Evolutionary conservation across 1,140 invertebrate genomes (phyloP).

Genomic region (Philotrypesis tridentata): DNA sequence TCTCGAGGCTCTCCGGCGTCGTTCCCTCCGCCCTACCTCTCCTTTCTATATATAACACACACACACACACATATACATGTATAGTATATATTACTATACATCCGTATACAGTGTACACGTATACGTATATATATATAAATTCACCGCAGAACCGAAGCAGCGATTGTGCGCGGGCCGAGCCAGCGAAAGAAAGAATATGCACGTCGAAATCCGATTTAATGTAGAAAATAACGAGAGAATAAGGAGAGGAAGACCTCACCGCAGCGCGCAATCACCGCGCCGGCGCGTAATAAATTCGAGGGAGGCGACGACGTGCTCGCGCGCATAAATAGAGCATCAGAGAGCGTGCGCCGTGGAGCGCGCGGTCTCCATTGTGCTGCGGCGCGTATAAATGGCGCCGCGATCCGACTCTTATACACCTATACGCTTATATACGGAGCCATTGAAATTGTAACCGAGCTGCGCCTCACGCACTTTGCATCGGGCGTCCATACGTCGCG

Average conservation of each 20-base stretch:
- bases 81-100: no score
- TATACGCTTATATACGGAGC: no score
- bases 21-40: slow-evolving; percentile 14
- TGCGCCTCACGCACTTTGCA: slow-evolving; percentile 44
- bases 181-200: slow-evolving; percentile 26
- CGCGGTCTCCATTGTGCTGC: background rate
- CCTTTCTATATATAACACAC: slow-evolving; percentile 43
- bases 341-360: background rate
- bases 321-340: background rate
- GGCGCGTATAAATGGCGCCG: slow-evolving; percentile 33
- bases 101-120: no score
- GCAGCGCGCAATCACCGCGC: background rate
- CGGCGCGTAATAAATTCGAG: slow-evolving; percentile 2
- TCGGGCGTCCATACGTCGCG: no score
- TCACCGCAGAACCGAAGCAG: slow-evolving; percentile 16
- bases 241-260: background rate
- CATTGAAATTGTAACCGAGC: slow-evolving; percentile 38
- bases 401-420: no score
- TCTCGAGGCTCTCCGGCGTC: slow-evolving; percentile 43
- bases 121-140: slow-evolving; percentile 48
- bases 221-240: background rate
- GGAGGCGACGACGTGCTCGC: slow-evolving; percentile 33
- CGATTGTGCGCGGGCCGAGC: slow-evolving; percentile 32
- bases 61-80: no score
- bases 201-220: background rate